Evolutionary conservation across 2,888 invertebrate species (phyloP), one percentile per base, ranked within the genome.

Genomic region (Oxytorus armatus): DNA sequence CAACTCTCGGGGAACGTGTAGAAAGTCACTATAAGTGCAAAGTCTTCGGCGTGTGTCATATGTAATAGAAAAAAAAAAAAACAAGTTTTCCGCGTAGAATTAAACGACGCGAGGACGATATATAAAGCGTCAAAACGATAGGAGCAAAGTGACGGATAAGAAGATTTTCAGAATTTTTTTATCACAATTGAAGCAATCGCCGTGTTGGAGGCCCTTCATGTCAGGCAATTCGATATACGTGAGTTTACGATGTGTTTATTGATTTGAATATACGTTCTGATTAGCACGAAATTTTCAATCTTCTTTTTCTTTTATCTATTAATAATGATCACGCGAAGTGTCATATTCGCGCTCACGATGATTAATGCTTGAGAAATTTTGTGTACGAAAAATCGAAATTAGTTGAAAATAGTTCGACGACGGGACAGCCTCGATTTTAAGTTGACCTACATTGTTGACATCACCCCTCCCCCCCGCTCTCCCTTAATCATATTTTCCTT

Each of bases 401-500:
- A 14, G 33, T 63, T 65, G 21, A 29, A 61, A 14, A n/a, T 25
- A 21, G 1, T 39, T 23, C 47, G 14, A 29, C 63, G 29, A 63
- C 23, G 59, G 66, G 25, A 23, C 33, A 55, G 53, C 44, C 68
- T 51, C 70, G 49, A 42, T 53, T 61, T 29, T 42, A 61, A 44
- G 68, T 55, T 77, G 79, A 80, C 79, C 79, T 80, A 80, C 77
- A 80, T 80, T 77, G 72, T 76, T 80, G 79, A 72, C 76, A 79
- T 66, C 36, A 23, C 33, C 53, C 63, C 59, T 16, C 29, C 21
- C 33, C 44, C 47, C 25, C 33, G n/a, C 21, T 16, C 16, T 18
- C 33, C 14, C 23, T 42, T 55, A 68, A 68, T 68, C 21, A 57
- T 42, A n/a, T 49, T 59, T 23, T n/a, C 36, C 33, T 18, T 59